Percentiles rank a stretch among this genome's conserved stretches.
Conservation (phyloP, 2,797 vertebrate genomes). For the Clarias pachynema region DNA sequence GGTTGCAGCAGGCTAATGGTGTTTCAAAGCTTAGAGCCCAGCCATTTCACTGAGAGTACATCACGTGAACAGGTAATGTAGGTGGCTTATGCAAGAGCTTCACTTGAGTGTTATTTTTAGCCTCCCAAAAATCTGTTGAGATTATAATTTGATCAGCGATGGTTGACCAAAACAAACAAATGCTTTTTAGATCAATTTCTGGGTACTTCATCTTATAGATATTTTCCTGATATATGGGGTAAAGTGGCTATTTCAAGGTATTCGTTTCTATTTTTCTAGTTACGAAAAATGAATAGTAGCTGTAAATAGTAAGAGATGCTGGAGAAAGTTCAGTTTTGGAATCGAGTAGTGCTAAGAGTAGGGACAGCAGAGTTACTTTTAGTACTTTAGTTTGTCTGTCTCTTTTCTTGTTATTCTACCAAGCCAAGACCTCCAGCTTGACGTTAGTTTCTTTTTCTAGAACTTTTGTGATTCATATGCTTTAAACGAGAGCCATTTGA, state of each 20-base stretch:
- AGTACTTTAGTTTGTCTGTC: not conserved
- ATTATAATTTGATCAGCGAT: slow-evolving; percentile 5
- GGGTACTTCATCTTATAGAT: not conserved
- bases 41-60: slow-evolving; percentile 66
- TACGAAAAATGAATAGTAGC: not conserved
- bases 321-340: not conserved
- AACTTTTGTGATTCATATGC: not conserved
- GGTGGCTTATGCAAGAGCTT: slow-evolving; percentile 65
- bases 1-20: slow-evolving; percentile 62
- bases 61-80: slow-evolving; percentile 69
- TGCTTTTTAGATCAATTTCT: not conserved
- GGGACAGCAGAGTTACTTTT: not conserved
- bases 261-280: not conserved
- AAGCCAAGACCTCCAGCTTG: not conserved
- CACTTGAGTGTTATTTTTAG: slow-evolving; percentile 63
- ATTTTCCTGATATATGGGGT: not conserved
- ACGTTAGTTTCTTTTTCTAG: not conserved
- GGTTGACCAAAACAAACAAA: slow-evolving; percentile 14
- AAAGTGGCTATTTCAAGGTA: not conserved
- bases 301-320: not conserved
- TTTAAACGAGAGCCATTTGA: not conserved
- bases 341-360: not conserved
- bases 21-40: slow-evolving; percentile 64
- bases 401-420: not conserved
- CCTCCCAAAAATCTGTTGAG: slow-evolving; percentile 30